Evolutionary conservation across 2,113 vertebrate genomes (phyloP), one percentile per base, ranked within the genome.

Genomic region (Coptodon bakossiorum): DNA sequence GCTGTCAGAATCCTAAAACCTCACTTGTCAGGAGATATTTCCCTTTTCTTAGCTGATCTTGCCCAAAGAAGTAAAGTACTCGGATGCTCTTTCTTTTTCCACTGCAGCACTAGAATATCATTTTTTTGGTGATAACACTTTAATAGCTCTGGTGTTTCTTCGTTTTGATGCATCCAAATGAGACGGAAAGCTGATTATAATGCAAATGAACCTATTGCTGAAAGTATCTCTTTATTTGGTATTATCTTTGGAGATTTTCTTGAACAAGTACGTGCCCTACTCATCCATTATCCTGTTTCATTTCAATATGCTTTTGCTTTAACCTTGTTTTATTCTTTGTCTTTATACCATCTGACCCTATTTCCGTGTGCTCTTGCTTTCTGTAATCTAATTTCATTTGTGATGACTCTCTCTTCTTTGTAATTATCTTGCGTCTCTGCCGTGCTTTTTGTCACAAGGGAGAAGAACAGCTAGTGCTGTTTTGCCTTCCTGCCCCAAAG

Each of bases 341-440:
- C 36, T 10, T 82, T 48, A 12, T 59, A 31, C 19, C 16, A 0
- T 14, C 48, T 31, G 27, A 84, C 16, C 83, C 50, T 71, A 83
- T 89, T 80, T 88, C 66, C 19, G 1, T 40, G 13, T 29, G 19
- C 36, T 57, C 82, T 86, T 53, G 31, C 53, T 4, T 22, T 5
- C 14, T 11, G 53, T 88, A 83, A 93, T 88, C 88, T 89, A 45
- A 66, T 90, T 92, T 91, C 13, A 17, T 29, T 78, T 84, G 19
- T 73, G 59, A 87, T 57, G 57, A 57, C 56, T 68, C 59, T 89
- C 53, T 83, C 59, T 40, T 86, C 56, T 52, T 13, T 40, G 86
- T 31, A 83, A 52, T 88, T 89, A 84, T 81, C 56, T 86, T 34
- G 16, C n/a, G 52, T 43, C 73, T 68, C 68, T 82, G 2, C 56